Conservation (phyloP, 1,140 invertebrate species). For the Euwallacea similis region DNA sequence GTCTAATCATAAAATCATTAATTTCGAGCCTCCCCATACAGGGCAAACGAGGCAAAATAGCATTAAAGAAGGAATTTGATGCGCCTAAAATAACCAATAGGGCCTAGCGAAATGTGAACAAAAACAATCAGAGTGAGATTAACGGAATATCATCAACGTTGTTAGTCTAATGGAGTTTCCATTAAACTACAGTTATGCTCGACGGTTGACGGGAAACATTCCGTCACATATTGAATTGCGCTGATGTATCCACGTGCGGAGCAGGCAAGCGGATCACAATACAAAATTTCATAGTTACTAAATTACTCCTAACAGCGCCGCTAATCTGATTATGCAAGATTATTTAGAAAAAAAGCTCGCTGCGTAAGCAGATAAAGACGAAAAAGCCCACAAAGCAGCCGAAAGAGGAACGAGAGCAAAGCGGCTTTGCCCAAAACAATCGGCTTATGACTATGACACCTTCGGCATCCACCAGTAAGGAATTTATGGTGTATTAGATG, state of each 20-base stretch:
- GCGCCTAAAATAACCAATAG: too few relatives aligned
- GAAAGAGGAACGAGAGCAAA: constrained; percentile 10
- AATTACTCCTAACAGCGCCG: background rate
- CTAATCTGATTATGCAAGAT: constrained; percentile 10
- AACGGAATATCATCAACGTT: constrained; percentile 6
- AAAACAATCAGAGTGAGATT: too few relatives aligned
- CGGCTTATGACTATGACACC: constrained; percentile 23
- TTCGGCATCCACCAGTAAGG: background rate
- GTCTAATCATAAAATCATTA: too few relatives aligned
- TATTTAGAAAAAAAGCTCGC: background rate
- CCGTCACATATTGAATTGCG: constrained; percentile 3
- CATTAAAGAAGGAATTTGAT: too few relatives aligned
- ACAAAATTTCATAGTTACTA: constrained; percentile 1
- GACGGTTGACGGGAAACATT: constrained; percentile 7
- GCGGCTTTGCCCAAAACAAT: constrained; percentile 18
- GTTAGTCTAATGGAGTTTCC: constrained; percentile 20
- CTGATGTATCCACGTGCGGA: background rate
- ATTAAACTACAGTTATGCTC: constrained; percentile 14
- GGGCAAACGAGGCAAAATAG: too few relatives aligned
- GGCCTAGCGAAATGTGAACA: too few relatives aligned
- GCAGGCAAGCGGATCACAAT: background rate
- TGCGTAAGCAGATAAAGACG: background rate
- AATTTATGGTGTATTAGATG: too few relatives aligned
- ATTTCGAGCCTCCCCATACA: too few relatives aligned
- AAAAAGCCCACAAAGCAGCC: background rate